Evolutionary conservation across 2,888 invertebrate genomes (phyloP), one percentile per base, ranked within the genome.

Genomic region (Anaspis maculata): DNA sequence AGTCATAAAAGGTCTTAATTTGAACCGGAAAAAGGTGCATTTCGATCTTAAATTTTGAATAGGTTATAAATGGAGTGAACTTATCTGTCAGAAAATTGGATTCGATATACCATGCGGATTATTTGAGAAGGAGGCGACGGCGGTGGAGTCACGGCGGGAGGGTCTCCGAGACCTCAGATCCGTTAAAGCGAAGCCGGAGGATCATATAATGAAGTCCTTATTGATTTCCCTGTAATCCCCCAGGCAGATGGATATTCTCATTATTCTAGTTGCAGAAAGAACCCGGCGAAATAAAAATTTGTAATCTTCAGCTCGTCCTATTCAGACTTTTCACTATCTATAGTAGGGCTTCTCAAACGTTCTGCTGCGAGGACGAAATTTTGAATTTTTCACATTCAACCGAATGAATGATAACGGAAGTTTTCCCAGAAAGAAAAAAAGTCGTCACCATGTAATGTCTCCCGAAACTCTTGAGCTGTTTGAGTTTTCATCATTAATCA

Each of bases 61-160:
- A 39, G 51, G 51, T 53, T 54, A 56, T 56, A 57, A 59, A 57
- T 56, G 53, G 52, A 46, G 54, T 52, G 56, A 54, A 56, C 55
- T 54, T 56, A 58, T 57, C 55, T 53, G 53, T 56, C 50, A 54
- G 55, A 56, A 58, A 55, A 58, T 57, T 57, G 56, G 52, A 55
- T 59, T 48, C 54, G 53, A 53, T 56, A 44, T 48, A 52, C 52
- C 56, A 45, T 48, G 49, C 35, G 54, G 56, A 56, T 56, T 57
- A 57, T 54, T 52, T 48, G 51, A 48, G 45, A 45, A 44, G 47
- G 41, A 41, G 44, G 38, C 24, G 25, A 32, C 31, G 37, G 26
- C 30, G 27, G 25, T 28, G n/a, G 30, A 26, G 24, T 11, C 13
- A 6, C 9, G 10, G 13, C 6, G 42, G 38, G 37, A 39, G 37